phyloP scores from a whole-genome alignment of 2,113 vertebrate species.

The Hemibagrus wyckioides region DNA sequence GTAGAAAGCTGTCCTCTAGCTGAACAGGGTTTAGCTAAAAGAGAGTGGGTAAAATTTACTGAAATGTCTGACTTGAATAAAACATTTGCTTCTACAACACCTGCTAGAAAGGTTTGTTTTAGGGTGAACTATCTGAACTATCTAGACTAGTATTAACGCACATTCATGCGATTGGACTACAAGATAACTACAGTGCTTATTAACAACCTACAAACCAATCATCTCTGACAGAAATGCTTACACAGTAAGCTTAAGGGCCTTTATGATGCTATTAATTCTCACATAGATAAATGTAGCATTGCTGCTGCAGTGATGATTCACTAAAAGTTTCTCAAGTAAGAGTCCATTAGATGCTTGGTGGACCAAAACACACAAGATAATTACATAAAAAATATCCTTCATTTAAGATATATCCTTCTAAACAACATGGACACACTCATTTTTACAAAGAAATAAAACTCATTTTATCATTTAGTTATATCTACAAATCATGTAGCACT shows the following conservation, averaged over 20 bases:
- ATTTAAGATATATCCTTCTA: neutral
- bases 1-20: neutral
- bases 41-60: neutral
- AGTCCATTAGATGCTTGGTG: neutral
- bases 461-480: neutral
- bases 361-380: neutral
- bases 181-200: neutral
- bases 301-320: neutral
- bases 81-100: neutral
- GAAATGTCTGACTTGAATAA: neutral
- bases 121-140: neutral
- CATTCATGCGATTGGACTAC: neutral
- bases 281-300: too few species aligned
- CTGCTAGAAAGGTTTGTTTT: neutral
- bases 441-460: neutral
- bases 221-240: neutral
- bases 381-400: neutral
- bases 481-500: neutral
- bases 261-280: neutral
- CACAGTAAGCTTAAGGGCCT: too few species aligned
- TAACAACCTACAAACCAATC: neutral
- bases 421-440: neutral
- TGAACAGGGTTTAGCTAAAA: neutral
- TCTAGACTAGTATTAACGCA: neutral
- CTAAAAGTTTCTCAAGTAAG: neutral